A percentile compares a stretch with the other conserved stretches of the same genome.
These are phyloP conservation scores for Decapterus maruadsi DNA, from an alignment of 2,797 vertebrate genomes.

Conservation along the genomic window DNA sequence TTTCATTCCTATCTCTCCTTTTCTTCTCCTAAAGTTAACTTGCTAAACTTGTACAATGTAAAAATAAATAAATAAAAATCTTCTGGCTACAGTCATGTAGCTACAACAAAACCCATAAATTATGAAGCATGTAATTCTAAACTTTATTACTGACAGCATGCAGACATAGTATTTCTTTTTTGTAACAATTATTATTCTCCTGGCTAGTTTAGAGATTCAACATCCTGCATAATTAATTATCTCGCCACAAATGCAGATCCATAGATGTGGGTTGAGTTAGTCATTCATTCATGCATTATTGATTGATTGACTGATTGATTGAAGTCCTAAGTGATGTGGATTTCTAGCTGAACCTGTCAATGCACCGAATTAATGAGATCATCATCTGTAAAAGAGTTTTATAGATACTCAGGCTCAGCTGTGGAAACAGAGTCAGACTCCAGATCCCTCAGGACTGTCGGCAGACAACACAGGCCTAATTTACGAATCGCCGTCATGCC, in stretches of 20 bases:
- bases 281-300: slow-evolving; percentile 2
- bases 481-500: slow-evolving; percentile 54
- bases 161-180: not conserved
- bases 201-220: not conserved
- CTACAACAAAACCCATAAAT: not conserved
- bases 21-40: too few relatives aligned
- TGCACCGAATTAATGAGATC: slow-evolving; percentile 45
- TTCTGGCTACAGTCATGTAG: not conserved
- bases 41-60: too few relatives aligned
- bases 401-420: slow-evolving; percentile 44
- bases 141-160: not conserved
- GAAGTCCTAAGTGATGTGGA: slow-evolving; percentile 15
- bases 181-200: not conserved
- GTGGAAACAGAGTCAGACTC: slow-evolving; percentile 58
- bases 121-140: not conserved
- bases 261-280: not conserved
- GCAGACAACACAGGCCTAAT: slow-evolving; percentile 36
- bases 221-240: slow-evolving; percentile 4
- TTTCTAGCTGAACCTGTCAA: slow-evolving; percentile 19
- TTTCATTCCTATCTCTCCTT: too few relatives aligned
- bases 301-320: not conserved
- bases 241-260: slow-evolving; percentile 1
- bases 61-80: not conserved
- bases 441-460: slow-evolving; percentile 37
- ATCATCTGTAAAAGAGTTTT: slow-evolving; percentile 46